Conservation (phyloP, 2,113 vertebrate species). For the Cinclus cinclus region DNA sequence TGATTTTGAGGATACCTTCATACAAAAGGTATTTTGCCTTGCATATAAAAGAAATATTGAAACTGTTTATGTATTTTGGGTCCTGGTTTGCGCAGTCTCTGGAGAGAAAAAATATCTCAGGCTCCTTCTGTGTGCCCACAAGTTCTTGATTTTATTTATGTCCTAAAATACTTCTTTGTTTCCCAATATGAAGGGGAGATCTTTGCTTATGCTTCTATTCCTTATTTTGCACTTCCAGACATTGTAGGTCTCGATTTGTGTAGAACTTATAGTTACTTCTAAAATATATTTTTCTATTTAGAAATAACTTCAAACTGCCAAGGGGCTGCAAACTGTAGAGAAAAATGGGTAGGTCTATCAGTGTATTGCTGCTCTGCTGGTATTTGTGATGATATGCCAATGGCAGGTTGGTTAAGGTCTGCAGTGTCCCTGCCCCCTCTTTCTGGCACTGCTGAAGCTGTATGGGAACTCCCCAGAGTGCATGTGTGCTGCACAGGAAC, state of each 20-base stretch:
- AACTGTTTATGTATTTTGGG: not conserved
- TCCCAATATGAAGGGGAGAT: not conserved
- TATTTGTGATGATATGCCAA: not conserved
- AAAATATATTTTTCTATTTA: not conserved
- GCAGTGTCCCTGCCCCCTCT: not conserved
- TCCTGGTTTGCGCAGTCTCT: not conserved
- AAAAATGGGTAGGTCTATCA: not conserved
- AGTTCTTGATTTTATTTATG: not conserved
- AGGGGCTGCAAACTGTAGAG: not conserved
- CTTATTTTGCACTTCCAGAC: not conserved
- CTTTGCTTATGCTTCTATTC: not conserved
- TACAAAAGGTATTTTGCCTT: not conserved
- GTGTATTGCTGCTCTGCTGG: not conserved
- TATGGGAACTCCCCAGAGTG: not conserved
- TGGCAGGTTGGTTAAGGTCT: not conserved
- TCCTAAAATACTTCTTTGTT: not conserved
- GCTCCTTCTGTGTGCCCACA: not conserved
- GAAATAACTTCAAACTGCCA: not conserved
- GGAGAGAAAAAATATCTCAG: not conserved
- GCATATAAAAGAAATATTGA: not conserved
- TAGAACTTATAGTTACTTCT: not conserved
- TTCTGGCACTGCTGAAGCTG: not conserved
- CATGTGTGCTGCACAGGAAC: not conserved
- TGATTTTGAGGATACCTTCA: not conserved
- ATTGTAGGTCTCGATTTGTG: not conserved